Conservation (phyloP, 2,113 vertebrate species). For the Cryptomyrus ogoouensis region DNA sequence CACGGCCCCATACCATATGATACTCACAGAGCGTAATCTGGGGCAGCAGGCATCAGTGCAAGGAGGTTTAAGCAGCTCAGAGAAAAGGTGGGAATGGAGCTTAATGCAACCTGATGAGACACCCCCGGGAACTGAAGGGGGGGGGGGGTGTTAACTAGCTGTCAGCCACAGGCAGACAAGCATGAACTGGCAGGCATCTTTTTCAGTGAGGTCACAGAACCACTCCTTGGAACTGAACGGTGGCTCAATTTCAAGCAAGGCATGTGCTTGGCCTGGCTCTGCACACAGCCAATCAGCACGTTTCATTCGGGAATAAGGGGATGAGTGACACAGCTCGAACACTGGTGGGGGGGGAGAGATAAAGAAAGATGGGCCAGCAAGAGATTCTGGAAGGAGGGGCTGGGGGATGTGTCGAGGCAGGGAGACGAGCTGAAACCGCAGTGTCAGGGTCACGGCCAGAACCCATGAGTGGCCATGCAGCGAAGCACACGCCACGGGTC, state of each 20-base stretch:
- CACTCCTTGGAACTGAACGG: neutral
- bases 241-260: neutral
- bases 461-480: constrained; percentile 23
- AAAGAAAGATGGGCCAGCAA: constrained; percentile 16
- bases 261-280: neutral
- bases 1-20: neutral
- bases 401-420: constrained; percentile 5
- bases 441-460: neutral
- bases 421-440: constrained; percentile 11
- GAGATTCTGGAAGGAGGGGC: neutral
- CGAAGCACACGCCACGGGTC: neutral
- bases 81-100: neutral
- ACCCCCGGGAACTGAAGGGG: neutral
- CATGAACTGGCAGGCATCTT: too few relatives aligned
- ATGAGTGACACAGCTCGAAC: neutral
- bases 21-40: neutral
- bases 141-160: neutral
- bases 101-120: neutral
- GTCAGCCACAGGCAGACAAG: neutral
- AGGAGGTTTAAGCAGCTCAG: neutral
- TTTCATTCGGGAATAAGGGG: neutral
- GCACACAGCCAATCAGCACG: neutral
- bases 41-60: neutral
- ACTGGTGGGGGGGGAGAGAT: neutral
- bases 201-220: neutral